Evolutionary conservation across 2,113 vertebrate species (phyloP).

Genomic region (Oryzias melastigma): DNA sequence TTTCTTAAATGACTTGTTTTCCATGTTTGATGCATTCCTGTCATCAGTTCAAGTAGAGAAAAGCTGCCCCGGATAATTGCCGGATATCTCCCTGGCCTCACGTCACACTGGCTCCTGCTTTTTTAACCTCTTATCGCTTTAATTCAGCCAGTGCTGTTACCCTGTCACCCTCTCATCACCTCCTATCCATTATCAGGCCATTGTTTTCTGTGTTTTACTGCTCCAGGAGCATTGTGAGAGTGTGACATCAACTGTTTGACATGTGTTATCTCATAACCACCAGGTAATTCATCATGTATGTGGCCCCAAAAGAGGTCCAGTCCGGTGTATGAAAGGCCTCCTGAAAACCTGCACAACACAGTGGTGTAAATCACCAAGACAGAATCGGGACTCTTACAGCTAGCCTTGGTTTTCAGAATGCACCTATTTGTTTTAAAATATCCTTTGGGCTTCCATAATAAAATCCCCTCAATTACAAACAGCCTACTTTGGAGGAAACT

Average conservation of each 20-base stretch:
- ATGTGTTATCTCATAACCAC: conserved; percentile 50
- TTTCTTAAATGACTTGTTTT: neutral
- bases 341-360: conserved; percentile 41
- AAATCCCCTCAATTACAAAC: conserved; percentile 54
- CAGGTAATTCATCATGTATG: conserved; percentile 65
- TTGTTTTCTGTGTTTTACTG: conserved; percentile 33
- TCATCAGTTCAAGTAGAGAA: conserved; percentile 8
- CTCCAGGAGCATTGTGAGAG: conserved; percentile 34
- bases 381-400: conserved; percentile 68
- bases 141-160: conserved; percentile 18
- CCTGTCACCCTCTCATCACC: conserved; percentile 22
- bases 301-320: conserved; percentile 45
- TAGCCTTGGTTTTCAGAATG: conserved; percentile 42
- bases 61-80: conserved; percentile 22
- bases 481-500: conserved; percentile 57
- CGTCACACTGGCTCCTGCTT: conserved; percentile 29
- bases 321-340: conserved; percentile 50
- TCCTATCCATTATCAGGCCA: conserved; percentile 19
- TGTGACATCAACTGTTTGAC: conserved; percentile 56
- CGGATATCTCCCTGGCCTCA: conserved; percentile 25
- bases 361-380: conserved; percentile 74
- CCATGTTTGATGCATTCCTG: conserved; percentile 9
- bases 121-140: conserved; percentile 44
- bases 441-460: conserved; percentile 55
- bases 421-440: conserved; percentile 56